Conservation (phyloP, 2,888 invertebrate genomes). For the Cephus pulcher region DNA sequence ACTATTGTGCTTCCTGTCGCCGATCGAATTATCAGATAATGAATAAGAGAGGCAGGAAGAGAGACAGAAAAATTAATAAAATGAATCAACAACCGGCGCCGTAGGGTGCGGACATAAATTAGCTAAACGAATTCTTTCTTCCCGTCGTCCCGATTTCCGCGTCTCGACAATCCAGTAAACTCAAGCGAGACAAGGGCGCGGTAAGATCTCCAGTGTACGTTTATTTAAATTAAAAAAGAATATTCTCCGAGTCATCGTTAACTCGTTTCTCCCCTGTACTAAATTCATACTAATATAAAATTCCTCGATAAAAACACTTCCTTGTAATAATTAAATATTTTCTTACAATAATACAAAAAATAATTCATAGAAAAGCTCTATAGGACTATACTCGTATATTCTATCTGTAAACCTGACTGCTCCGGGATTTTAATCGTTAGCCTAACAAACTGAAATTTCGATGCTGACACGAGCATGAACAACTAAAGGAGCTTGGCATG, state of each 20-base stretch:
- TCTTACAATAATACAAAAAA: neutral
- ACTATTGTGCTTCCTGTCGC: conserved; percentile 13
- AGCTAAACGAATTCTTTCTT: conserved; percentile 53
- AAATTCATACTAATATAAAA: neutral
- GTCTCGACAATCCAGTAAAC: neutral
- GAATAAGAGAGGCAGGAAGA: conserved; percentile 15
- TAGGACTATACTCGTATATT: neutral
- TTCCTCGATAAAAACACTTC: neutral
- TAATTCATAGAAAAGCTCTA: neutral
- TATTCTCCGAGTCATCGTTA: too few relatives aligned
- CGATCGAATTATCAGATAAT: conserved; percentile 59
- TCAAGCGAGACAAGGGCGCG: neutral
- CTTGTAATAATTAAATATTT: neutral
- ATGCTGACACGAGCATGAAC: conserved; percentile 39
- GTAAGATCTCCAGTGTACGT: neutral
- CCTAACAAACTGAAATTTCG: conserved; percentile 51
- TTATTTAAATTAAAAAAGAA: neutral
- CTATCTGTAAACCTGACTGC: neutral
- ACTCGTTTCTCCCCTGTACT: neutral
- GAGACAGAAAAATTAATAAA: conserved; percentile 59
- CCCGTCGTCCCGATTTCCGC: conserved; percentile 13
- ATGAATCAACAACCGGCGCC: conserved; percentile 59
- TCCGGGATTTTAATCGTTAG: conserved; percentile 44
- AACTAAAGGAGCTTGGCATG: conserved; percentile 44
- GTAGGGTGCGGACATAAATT: conserved; percentile 50